phyloP scores from a whole-genome alignment of 2,113 vertebrate genomes.

The Malurus melanocephalus region DNA sequence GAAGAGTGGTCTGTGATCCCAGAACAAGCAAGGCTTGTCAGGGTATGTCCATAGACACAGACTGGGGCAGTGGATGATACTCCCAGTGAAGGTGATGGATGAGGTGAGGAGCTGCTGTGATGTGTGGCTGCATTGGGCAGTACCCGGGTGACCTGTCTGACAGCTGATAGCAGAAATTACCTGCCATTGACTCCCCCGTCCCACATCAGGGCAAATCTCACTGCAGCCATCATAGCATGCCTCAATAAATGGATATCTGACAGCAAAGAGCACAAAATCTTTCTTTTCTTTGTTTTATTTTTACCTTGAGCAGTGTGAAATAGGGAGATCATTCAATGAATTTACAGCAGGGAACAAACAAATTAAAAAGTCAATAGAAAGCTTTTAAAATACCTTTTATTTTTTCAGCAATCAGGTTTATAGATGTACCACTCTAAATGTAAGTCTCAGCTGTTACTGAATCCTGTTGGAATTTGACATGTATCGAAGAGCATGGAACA shows the following conservation, averaged over 20 bases:
- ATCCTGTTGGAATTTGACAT: not conserved
- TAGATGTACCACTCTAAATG: not conserved
- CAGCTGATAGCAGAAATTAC: not conserved
- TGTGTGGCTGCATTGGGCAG: accelerated
- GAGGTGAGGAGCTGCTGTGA: not conserved
- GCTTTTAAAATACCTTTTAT: not conserved
- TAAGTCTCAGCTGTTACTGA: not conserved
- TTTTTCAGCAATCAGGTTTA: not conserved
- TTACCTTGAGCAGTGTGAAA: not conserved
- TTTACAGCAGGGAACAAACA: not conserved
- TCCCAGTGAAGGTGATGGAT: not conserved
- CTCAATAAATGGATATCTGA: not conserved
- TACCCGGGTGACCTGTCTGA: accelerated
- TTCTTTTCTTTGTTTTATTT: not conserved
- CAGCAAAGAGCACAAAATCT: not conserved
- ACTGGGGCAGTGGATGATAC: accelerated
- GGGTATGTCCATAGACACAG: accelerated
- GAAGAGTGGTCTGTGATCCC: not conserved
- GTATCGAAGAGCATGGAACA: not conserved
- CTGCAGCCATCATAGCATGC: accelerated
- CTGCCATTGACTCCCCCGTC: not conserved
- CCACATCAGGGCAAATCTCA: not conserved
- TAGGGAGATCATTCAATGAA: not conserved
- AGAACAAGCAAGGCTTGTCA: not conserved
- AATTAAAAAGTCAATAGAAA: not conserved